A percentile compares a stretch with the other conserved stretches of the same genome.
Conservation (phyloP, 2,888 invertebrate species). For the Caenorhabditis wallacei region DNA sequence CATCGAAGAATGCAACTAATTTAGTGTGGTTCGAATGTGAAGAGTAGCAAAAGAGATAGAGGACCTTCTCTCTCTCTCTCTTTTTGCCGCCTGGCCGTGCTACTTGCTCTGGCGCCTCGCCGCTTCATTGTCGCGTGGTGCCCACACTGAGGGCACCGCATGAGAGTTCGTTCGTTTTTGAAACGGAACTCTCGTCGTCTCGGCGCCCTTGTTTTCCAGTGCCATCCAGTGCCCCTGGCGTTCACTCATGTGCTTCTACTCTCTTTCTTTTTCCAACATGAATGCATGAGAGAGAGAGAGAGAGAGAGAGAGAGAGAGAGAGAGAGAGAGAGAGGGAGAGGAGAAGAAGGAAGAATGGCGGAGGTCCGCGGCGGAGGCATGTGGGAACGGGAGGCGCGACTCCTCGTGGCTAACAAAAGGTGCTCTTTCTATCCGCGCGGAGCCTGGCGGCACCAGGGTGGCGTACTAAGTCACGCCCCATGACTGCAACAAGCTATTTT, state of each 20-base stretch:
- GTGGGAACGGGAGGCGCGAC: conserved; percentile 18
- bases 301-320: conserved; percentile 1
- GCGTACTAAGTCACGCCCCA: conserved; percentile 46
- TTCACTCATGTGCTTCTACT: conserved; percentile 22
- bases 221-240: conserved; percentile 54
- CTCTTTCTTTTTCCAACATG: background rate
- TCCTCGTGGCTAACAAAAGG: conserved; percentile 28
- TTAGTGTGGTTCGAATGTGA: conserved; percentile 20
- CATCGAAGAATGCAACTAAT: conserved; percentile 59
- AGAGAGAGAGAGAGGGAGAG: background rate
- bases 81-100: conserved; percentile 42
- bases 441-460: conserved; percentile 59
- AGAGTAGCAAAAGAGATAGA: conserved; percentile 17
- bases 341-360: too few species aligned
- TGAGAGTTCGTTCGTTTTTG: conserved; percentile 22
- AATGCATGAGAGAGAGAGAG: conserved; percentile 10
- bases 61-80: background rate
- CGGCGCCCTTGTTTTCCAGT: conserved; percentile 51
- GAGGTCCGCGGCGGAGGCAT: conserved; percentile 3
- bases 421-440: conserved; percentile 42
- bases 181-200: conserved; percentile 54
- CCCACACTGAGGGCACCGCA: background rate
- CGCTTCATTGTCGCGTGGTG: conserved; percentile 9
- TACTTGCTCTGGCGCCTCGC: conserved; percentile 34
- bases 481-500: conserved; percentile 13